Conservation (phyloP, 64 coral and sea anemone species). For the Actinia equina region DNA sequence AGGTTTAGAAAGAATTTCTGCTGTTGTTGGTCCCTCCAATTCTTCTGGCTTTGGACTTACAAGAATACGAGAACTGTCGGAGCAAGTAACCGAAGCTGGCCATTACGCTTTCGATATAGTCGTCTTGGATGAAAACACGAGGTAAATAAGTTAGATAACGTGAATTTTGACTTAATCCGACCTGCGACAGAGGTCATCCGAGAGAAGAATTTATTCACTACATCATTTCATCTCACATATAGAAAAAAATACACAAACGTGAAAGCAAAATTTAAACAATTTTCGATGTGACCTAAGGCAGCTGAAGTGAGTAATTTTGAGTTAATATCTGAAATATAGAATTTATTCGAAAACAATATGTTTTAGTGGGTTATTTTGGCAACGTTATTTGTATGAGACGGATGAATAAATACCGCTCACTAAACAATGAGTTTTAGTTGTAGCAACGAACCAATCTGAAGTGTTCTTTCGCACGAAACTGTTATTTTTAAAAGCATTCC, state of each 20-base stretch:
- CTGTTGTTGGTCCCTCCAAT: background rate
- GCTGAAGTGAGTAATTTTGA: background rate
- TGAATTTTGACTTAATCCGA: background rate
- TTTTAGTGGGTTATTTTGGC: background rate
- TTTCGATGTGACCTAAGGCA: background rate
- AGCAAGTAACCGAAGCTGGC: background rate
- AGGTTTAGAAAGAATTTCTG: slow-evolving; percentile 4
- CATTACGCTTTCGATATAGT: background rate
- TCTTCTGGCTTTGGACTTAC: background rate
- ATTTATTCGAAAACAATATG: background rate
- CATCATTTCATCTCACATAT: background rate
- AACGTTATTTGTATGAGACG: too few species aligned
- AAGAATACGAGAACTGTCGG: background rate
- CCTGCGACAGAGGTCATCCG: background rate
- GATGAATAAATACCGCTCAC: too few species aligned
- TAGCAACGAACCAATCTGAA: too few species aligned
- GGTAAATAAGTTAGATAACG: background rate
- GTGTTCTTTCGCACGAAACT: too few species aligned
- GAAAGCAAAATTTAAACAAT: background rate
- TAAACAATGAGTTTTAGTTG: too few species aligned
- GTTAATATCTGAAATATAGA: background rate
- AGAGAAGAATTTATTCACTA: background rate
- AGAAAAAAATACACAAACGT: background rate
- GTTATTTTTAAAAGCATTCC: too few species aligned
- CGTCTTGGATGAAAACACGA: background rate